Evolutionary conservation across 2,888 invertebrate species (phyloP), one percentile per base, ranked within the genome.

Genomic region (Campoplex capitator): DNA sequence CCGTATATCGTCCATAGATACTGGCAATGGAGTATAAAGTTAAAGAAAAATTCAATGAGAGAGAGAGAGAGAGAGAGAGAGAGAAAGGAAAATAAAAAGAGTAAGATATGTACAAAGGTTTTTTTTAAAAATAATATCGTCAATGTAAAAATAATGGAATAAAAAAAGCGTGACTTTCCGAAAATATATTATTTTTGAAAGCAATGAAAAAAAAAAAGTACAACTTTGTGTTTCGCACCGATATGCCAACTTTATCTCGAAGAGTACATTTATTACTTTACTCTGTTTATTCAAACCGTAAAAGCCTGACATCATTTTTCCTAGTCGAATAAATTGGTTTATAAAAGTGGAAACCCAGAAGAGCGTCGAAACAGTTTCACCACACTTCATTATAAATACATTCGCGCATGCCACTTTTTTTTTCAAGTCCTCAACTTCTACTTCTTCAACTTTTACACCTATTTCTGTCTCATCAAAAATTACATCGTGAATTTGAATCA

Each of bases 321-420:
- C 16, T 58, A 32, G 65, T 32, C 4, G 38, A 1, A 68, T 38
- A 68, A 68, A 68, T 68, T 42, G 67, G 42, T 68, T 68, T 42
- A 38, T 9, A 18, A 51, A 51, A 73, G 32, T 54, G n/a, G 6
- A 32, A 32, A 45, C 42, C n/a, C 13, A 13, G 23, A 70, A 45
- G n/a, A 45, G 13, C 70, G 42, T 42, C 45, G 6, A 70, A 28
- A 70, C 45, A 28, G 42, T 23, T 70, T 70, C 45, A 75, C 51
- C 42, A 76, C 45, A 62, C 62, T 62, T 48, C 9, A 62, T 76
- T 76, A 45, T 42, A 62, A 76, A 62, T 76, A 58, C 58, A 58
- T 35, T 48, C 45, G 32, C 18, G 35, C 45, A 45, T 9, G 28
- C 16, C 45, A 3, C 32, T 75, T 58, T 75, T 56, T 38, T 45